phyloP scores from a whole-genome alignment of 2,797 vertebrate genomes.

The Betta splendens region DNA sequence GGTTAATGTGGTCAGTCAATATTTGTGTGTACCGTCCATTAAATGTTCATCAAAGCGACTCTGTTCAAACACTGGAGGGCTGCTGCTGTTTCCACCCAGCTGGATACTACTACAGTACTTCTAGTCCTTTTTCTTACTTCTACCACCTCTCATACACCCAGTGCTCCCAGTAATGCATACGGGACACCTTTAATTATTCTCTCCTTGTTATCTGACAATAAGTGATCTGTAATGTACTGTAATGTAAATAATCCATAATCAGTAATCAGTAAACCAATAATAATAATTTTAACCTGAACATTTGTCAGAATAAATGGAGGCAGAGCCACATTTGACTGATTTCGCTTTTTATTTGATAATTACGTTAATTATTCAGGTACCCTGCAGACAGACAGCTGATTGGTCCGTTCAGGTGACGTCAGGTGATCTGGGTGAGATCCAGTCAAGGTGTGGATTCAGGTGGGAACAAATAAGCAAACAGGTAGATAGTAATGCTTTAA shows the following conservation, averaged over 20 bases:
- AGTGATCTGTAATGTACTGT: too few species aligned
- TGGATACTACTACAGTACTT: too few species aligned
- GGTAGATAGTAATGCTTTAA: constrained; percentile 5
- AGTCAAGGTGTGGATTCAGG: constrained; percentile 1
- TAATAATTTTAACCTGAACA: too few species aligned
- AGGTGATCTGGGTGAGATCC: constrained; percentile 19
- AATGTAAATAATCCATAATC: not conserved
- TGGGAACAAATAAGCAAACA: constrained; percentile 1
- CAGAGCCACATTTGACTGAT: constrained; percentile 35
- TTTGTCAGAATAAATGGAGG: constrained; percentile 14
- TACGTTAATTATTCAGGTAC: constrained; percentile 65
- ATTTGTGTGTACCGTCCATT: constrained; percentile 57
- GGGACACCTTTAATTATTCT: not conserved
- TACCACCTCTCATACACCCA: too few species aligned
- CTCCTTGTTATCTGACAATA: too few species aligned
- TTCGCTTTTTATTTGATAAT: constrained; percentile 73
- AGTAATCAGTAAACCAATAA: too few species aligned
- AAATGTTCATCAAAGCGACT: constrained; percentile 45
- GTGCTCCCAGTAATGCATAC: not conserved
- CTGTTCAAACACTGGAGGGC: constrained; percentile 39
- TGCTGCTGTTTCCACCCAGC: constrained; percentile 48
- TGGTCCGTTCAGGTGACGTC: constrained; percentile 49
- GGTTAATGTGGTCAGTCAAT: constrained; percentile 34
- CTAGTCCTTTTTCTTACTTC: too few species aligned
- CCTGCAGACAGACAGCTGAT: constrained; percentile 48